These are phyloP conservation scores for Formica exsecta DNA, from an alignment of 1,140 invertebrate genomes.

Conservation along the genomic window DNA sequence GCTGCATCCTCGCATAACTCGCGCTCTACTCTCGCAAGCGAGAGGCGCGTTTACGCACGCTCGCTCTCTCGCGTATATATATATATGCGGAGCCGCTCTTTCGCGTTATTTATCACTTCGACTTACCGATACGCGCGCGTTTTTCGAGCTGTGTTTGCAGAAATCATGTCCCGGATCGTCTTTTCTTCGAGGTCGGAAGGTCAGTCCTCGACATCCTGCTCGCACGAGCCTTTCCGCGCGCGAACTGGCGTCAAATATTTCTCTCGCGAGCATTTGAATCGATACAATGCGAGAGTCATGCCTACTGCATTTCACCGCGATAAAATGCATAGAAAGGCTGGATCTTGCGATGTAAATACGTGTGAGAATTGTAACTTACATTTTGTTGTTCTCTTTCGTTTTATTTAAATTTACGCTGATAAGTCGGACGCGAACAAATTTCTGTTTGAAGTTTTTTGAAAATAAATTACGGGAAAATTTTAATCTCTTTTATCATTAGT, in stretches of 20 bases:
- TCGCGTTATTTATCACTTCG: conserved; percentile 68
- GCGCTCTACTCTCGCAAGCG: not conserved
- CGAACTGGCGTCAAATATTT: conserved; percentile 56
- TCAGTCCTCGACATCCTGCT: conserved; percentile 61
- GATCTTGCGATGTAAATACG: not conserved
- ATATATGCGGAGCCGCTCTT: conserved; percentile 58
- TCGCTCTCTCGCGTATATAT: too few relatives aligned
- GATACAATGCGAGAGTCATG: not conserved
- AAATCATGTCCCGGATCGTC: conserved; percentile 46
- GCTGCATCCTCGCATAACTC: conserved; percentile 46
- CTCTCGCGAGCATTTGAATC: conserved; percentile 63
- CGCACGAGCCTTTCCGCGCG: conserved; percentile 18
- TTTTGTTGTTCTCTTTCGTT: not conserved
- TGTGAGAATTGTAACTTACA: not conserved
- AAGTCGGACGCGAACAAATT: not conserved
- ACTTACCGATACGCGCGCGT: conserved; percentile 36
- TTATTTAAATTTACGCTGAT: not conserved
- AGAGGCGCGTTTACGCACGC: conserved; percentile 6
- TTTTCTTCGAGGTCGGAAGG: conserved; percentile 62
- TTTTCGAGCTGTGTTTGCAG: conserved; percentile 47
- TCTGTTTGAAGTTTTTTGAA: not conserved
- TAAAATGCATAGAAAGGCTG: not conserved
- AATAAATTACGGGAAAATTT: not conserved
- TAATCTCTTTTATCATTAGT: not conserved
- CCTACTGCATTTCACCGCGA: not conserved